These are phyloP conservation scores for Sarcophaga variegata DNA, from an alignment of 2,888 invertebrate species.

Conservation along the genomic window DNA sequence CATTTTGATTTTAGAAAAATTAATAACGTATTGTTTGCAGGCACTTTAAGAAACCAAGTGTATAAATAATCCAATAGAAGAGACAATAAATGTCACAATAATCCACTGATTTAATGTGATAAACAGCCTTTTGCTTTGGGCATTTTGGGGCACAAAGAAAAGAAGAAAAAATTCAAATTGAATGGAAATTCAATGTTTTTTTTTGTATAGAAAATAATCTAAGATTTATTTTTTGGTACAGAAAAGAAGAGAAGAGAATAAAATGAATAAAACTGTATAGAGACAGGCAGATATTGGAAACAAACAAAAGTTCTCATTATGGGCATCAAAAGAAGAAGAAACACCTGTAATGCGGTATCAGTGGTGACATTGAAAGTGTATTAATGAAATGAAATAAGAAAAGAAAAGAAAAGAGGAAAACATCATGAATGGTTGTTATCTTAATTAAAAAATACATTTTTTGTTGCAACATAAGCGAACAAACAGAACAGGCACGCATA, in stretches of 20 bases:
- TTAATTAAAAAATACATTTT: slow-evolving; percentile 70
- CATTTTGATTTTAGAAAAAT: neutral
- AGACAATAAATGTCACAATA: slow-evolving; percentile 63
- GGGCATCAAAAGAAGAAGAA: slow-evolving; percentile 7
- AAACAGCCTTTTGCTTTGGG: slow-evolving; percentile 35
- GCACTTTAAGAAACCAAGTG: no score
- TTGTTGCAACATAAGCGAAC: slow-evolving; percentile 63
- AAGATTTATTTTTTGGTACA: neutral
- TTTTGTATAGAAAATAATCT: neutral
- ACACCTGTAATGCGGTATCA: slow-evolving; percentile 60
- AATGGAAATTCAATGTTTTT: slow-evolving; percentile 13
- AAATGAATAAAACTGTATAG: neutral
- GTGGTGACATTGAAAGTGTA: slow-evolving; percentile 42
- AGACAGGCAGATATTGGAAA: neutral
- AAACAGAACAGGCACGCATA: slow-evolving; percentile 57
- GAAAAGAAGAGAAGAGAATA: neutral
- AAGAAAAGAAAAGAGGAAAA: slow-evolving; percentile 34
- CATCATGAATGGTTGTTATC: slow-evolving; percentile 68
- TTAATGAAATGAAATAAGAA: slow-evolving; percentile 26
- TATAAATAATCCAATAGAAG: slow-evolving; percentile 33
- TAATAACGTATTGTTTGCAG: no score
- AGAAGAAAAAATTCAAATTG: neutral
- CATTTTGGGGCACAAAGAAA: neutral
- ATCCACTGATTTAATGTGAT: slow-evolving; percentile 62
- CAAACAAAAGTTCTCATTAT: slow-evolving; percentile 25